Evolutionary conservation across 2,888 invertebrate species (phyloP), one percentile per base, ranked within the genome.

Genomic region (Nymphalis polychloros): DNA sequence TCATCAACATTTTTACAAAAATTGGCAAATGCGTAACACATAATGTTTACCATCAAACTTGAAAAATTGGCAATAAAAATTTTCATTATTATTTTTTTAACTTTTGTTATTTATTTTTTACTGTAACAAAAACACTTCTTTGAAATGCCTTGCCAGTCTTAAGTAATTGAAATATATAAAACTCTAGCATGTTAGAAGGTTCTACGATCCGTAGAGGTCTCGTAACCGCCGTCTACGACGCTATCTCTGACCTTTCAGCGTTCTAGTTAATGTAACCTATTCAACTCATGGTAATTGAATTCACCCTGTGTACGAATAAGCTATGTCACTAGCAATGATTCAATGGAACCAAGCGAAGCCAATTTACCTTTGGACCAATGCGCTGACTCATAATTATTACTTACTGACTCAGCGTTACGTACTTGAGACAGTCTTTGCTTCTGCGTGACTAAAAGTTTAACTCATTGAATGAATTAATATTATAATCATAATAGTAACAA

Each of bases 241-340:
- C 60, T 59, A 84, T 81, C 85, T 83, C 73, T 86, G 83, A 85
- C 85, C 85, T 89, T 86, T 87, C 75, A 72, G 73, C 73, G 72
- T 78, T 79, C 77, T 76, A 77, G 76, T 76, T 79, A 80, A 77
- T 77, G 74, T 75, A 77, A 69, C 77, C 75, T 70, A 72, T 70
- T 71, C 72, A 72, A 69, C 63, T 76, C 76, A 19, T 41, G 27
- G 80, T 85, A 85, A 88, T 87, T 88, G 81, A 87, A 86, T 84
- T 78, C 76, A 79, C 76, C 82, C 82, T 80, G 79, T 82, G 81
- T 79, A 82, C 81, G 84, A 83, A 87, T 85, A 84, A 84, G 80
- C 81, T 79, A 82, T 84, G 79, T 79, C 78, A 79, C 73, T 73
- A 74, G 52, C 48, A 71, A 61, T 72, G 67, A 70, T 71, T 68